phyloP scores from a whole-genome alignment of 1,140 invertebrate genomes.

The Temnothorax longispinosus region DNA sequence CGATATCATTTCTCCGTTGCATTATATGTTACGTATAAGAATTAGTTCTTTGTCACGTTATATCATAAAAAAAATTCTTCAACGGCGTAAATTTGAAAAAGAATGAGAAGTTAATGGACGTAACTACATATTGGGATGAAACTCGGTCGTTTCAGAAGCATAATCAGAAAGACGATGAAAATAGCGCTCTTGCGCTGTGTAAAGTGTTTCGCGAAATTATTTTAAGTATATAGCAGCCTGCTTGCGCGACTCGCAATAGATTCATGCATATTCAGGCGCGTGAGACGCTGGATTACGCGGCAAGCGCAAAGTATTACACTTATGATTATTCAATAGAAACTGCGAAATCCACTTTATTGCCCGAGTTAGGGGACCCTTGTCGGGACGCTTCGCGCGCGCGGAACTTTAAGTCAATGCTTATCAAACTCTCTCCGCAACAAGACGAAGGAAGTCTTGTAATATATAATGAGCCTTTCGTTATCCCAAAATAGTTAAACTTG shows the following conservation, averaged over 20 bases:
- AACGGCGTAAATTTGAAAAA: not conserved
- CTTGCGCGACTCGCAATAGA: slow-evolving; percentile 58
- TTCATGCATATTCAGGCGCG: slow-evolving; percentile 70
- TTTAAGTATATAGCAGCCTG: slow-evolving; percentile 64
- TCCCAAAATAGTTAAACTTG: slow-evolving; percentile 48
- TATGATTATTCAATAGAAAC: slow-evolving; percentile 67
- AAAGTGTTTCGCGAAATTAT: slow-evolving; percentile 65
- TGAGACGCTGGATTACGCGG: slow-evolving; percentile 59
- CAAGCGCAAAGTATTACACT: slow-evolving; percentile 61
- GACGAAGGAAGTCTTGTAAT: slow-evolving; percentile 49
- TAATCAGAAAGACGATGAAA: slow-evolving; percentile 22
- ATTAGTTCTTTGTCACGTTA: not conserved
- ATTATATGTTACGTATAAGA: not conserved
- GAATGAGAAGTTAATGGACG: not conserved
- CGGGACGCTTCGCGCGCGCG: slow-evolving; percentile 1
- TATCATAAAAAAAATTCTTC: not conserved
- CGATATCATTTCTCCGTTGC: not conserved
- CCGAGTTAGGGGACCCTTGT: slow-evolving; percentile 11
- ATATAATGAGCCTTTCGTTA: slow-evolving; percentile 49
- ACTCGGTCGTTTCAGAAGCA: slow-evolving; percentile 2
- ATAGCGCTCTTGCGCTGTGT: slow-evolving; percentile 7
- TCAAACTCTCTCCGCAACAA: slow-evolving; percentile 41
- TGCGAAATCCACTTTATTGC: slow-evolving; percentile 63
- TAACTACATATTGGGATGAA: slow-evolving; percentile 1
- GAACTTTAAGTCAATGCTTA: slow-evolving; percentile 58